A percentile compares a stretch with the other conserved stretches of the same genome.
Conservation (phyloP, 2,888 invertebrate genomes). For the Monopis laevigella region DNA sequence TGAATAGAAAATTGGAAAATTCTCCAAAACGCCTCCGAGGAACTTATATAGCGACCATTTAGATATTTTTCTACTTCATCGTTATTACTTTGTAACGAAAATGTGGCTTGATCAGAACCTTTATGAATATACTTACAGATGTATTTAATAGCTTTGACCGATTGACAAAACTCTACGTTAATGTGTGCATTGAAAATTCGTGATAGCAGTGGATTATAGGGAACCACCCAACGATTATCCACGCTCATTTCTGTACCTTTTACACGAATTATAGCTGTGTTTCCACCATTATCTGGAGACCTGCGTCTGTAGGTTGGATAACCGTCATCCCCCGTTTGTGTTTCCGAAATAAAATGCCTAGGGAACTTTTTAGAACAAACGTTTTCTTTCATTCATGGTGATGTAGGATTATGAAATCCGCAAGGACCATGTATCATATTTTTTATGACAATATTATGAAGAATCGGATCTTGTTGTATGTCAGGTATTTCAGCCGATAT, state of each 20-base stretch:
- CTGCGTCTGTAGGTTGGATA: slow-evolving; percentile 30
- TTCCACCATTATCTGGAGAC: slow-evolving; percentile 21
- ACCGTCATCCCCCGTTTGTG: slow-evolving; percentile 28
- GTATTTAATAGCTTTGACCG: slow-evolving; percentile 20
- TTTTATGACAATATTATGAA: slow-evolving; percentile 18
- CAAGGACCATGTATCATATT: slow-evolving; percentile 21
- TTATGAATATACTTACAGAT: slow-evolving; percentile 15
- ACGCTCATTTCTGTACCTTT: slow-evolving; percentile 17
- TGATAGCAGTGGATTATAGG: slow-evolving; percentile 21
- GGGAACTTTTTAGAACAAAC: slow-evolving; percentile 33
- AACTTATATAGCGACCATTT: slow-evolving; percentile 21
- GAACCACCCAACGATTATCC: slow-evolving; percentile 26
- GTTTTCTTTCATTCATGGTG: slow-evolving; percentile 24
- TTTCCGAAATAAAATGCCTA: slow-evolving; percentile 23
- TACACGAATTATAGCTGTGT: slow-evolving; percentile 15
- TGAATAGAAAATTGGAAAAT: slow-evolving; percentile 17
- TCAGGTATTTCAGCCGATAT: slow-evolving; percentile 14
- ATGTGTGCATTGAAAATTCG: slow-evolving; percentile 19
- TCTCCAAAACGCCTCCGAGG: slow-evolving; percentile 18
- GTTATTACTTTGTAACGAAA: slow-evolving; percentile 17
- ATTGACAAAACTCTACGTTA: slow-evolving; percentile 19
- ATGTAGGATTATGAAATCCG: slow-evolving; percentile 15
- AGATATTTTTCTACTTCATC: slow-evolving; percentile 20
- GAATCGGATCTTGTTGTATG: slow-evolving; percentile 14
- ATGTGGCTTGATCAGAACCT: slow-evolving; percentile 17